Conservation (phyloP, 2,888 invertebrate species). For the Andrena marginata region DNA sequence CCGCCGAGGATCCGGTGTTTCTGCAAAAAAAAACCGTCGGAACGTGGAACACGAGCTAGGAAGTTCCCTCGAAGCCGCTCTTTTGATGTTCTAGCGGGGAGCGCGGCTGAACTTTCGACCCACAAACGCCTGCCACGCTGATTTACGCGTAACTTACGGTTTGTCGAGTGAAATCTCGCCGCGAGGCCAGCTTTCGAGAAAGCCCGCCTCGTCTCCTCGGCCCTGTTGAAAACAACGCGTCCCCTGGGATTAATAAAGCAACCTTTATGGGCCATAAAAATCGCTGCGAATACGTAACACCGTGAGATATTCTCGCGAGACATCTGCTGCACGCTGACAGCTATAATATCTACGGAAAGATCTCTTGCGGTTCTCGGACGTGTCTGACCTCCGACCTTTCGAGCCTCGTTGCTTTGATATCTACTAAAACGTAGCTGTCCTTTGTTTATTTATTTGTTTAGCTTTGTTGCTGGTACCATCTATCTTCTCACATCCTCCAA, state of each 20-base stretch:
- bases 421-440: too few species aligned
- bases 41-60: conserved; percentile 5
- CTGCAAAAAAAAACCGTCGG: not conserved
- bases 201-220: not conserved
- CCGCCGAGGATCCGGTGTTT: not conserved
- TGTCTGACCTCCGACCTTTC: too few species aligned
- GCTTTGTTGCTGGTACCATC: too few species aligned
- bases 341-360: too few species aligned
- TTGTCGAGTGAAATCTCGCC: conserved; percentile 29
- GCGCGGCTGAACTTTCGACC: conserved; percentile 50
- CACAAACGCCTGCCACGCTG: conserved; percentile 33
- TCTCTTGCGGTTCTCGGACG: too few species aligned
- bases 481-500: too few species aligned
- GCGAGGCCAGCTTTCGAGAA: not conserved
- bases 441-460: too few species aligned
- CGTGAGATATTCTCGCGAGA: too few species aligned
- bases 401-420: too few species aligned
- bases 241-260: conserved; percentile 32
- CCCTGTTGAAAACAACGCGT: conserved; percentile 14
- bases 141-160: conserved; percentile 31
- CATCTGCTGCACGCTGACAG: too few species aligned
- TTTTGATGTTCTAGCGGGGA: conserved; percentile 4
- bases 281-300: too few species aligned
- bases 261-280: not conserved
- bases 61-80: conserved; percentile 13